Base-by-base conservation (phyloP, 2,888 invertebrate species). In the Stegophylla sp. region DNA sequence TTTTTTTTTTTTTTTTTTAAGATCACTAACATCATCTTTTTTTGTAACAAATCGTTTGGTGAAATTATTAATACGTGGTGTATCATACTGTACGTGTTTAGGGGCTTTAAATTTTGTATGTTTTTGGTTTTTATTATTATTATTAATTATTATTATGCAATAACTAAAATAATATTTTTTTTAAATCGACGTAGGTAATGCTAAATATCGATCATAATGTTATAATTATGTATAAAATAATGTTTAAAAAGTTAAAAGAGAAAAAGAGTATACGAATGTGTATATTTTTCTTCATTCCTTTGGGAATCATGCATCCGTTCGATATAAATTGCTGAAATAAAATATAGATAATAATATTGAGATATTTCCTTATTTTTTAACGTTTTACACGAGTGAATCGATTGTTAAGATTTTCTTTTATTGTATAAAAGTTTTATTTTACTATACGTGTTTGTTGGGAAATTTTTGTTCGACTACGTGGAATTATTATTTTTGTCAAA, bases 31-130 rank as follows among this genome's bases (percentile, higher is more conserved):
- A 34, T 72, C n/a, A 45, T 28, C 28, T 61, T 73, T 45, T 56
- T 73, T 63, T 15, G 48, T 63, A 48, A 74, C 48, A n/a, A 63
- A 61, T 45, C 26, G 45, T 73, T 73, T 61, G 41, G 41, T 41
- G 12, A 41, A 41, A 63, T 63, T 34, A 41, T 43, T 63, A 0
- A 59, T n/a, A n/a, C n/a, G n/a, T n/a, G n/a, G n/a, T 72, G 61
- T 63, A 74, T 63, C n/a, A 61, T 28, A 59, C 12, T 28, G 28
- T 41, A 74, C 4, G 28, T 34, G 17, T 34, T 67, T 64, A 75
- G 75, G 51, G 15, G 64, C 63, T 75, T 75, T 61, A 20, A 45
- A n/a, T n/a, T 45, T 34, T 63, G 28, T 64, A n/a, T n/a, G n/a
- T n/a, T n/a, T n/a, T 41, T 17, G 12, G 12, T 63, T 43, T 43